Evolutionary conservation across 2,888 invertebrate species (phyloP), one percentile per base, ranked within the genome.

Genomic region (Harpalus rubripes): DNA sequence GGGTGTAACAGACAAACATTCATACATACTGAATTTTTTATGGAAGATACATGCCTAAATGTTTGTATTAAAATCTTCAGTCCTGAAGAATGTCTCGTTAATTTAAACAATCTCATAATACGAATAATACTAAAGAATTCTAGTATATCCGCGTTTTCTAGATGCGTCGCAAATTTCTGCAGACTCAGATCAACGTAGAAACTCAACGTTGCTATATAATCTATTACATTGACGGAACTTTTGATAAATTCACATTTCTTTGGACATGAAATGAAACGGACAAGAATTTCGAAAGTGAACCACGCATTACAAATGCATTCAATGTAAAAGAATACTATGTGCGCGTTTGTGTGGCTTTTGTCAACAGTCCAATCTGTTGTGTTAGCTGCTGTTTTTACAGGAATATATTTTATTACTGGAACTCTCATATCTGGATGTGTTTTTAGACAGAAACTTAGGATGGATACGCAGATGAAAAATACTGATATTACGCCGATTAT

Each of bases 381-480:
- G 89, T 95, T 95, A 89, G 94, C 94, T 68, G 96, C 95, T 65
- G 95, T 96, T 88, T 94, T 94, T 88, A 97, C 96, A 86, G 96
- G 94, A 89, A 95, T 94, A 92, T 96, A 96, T 88, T 94, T 93
- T 88, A 98, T 96, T 89, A 96, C 95, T 87, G 98, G 98, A 89
- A 97, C 97, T 89, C 98, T 94, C 97, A 99, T 97, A 92, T 98
- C 99, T 87, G 99, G 99, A 92, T 99, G 99, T 74, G 99, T 99
- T 94, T 99, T 99, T 91, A 99, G 94, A 93, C 99, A 99, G 94
- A 99, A 99, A 88, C 99, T 98, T 92, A 99, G 94, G 91, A 99
- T 99, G 88, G 99, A 99, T 88, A 99, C 97, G 93, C 99, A 98
- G 92, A 99, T 99, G 95, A 99, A 99, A 94, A 99, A 99, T 90